Conservation (phyloP, 2,888 invertebrate species). For the Drosophila melanosoma region DNA sequence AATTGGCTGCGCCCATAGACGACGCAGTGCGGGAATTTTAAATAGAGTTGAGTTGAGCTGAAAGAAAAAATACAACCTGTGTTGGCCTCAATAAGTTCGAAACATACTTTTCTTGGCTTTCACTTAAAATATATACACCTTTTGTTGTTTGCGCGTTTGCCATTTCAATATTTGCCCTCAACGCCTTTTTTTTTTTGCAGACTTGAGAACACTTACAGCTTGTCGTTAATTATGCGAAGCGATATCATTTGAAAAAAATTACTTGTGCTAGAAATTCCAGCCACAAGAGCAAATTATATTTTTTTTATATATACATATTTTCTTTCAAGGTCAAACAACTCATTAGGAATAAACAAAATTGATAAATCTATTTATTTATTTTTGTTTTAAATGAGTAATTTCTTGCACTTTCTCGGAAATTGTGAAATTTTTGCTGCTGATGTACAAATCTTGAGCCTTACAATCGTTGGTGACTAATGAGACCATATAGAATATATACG, state of each 20-base stretch:
- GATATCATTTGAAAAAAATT: not conserved
- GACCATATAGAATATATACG: not conserved
- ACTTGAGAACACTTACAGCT: not conserved
- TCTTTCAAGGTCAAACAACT: slow-evolving; percentile 15
- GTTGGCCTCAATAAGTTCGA: slow-evolving; percentile 40
- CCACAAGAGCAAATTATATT: not conserved
- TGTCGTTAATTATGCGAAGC: not conserved
- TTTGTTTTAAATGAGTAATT: not conserved
- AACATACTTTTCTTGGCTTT: slow-evolving; percentile 29
- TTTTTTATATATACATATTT: not conserved
- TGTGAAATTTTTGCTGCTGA: slow-evolving; percentile 21
- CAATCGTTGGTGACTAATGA: not conserved
- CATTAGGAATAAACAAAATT: slow-evolving; percentile 17
- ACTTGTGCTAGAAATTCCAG: not conserved
- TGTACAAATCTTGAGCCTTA: slow-evolving; percentile 19
- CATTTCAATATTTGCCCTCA: slow-evolving; percentile 26
- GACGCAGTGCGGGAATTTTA: slow-evolving; percentile 10
- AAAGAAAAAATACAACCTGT: slow-evolving; percentile 5
- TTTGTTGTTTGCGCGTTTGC: slow-evolving; percentile 10
- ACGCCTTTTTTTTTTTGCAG: slow-evolving; percentile 1
- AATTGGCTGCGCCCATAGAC: slow-evolving; percentile 14
- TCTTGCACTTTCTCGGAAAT: not conserved
- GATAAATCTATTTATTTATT: not conserved
- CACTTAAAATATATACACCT: slow-evolving; percentile 22
- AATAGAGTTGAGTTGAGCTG: slow-evolving; percentile 9